A percentile compares a stretch with the other conserved stretches of the same genome.
Conservation (phyloP, 2,797 vertebrate genomes). For the Zalophus californianus region DNA sequence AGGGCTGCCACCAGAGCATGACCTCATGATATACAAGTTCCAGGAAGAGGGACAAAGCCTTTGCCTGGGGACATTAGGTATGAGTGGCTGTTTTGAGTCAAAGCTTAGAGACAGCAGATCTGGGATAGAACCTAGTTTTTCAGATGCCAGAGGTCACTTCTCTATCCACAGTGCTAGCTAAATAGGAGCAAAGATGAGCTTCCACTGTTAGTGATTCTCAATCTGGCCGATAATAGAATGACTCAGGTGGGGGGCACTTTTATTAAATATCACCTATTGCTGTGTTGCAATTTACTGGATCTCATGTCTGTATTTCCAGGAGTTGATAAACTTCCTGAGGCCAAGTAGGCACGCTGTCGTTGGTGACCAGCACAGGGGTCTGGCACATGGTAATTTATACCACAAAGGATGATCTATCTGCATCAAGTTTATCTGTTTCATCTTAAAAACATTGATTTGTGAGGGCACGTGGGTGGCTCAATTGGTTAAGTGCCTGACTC, state of each 20-base stretch:
- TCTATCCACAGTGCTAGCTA: neutral
- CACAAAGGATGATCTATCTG: neutral
- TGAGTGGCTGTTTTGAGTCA: neutral
- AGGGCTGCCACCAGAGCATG: neutral
- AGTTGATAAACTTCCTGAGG: neutral
- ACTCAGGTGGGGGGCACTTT: neutral
- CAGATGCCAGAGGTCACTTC: neutral
- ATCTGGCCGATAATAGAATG: neutral
- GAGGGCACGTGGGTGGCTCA: neutral
- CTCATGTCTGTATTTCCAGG: neutral
- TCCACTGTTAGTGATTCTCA: neutral
- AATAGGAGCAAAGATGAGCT: neutral
- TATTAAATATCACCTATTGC: neutral
- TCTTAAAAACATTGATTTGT: neutral
- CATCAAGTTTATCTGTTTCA: neutral
- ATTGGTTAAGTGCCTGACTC: neutral
- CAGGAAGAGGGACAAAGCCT: neutral
- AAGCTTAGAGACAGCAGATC: neutral
- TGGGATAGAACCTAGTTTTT: neutral
- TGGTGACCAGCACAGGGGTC: neutral
- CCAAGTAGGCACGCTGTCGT: neutral
- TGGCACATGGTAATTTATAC: neutral
- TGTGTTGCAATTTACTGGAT: neutral
- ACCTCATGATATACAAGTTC: too few relatives aligned
- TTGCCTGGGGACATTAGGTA: neutral